Base-by-base conservation (phyloP, 2,797 vertebrate genomes). In the Labroides dimidiatus region DNA sequence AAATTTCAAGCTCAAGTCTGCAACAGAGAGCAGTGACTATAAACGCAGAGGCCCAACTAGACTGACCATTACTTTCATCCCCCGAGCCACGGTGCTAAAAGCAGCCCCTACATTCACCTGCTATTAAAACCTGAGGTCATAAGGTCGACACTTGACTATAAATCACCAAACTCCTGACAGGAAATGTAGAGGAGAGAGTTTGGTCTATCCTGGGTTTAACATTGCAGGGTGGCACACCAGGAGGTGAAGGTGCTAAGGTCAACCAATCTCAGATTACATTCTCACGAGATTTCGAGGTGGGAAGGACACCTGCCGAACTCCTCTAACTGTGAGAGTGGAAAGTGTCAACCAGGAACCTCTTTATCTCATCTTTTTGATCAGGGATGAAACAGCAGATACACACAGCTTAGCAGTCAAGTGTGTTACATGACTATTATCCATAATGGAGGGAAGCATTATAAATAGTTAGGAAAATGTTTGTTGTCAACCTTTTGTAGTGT, bases 181-280 rank as follows among this genome's bases (percentile, higher is more conserved):
- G 43, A 78, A 64, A 65, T 69, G 58, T 4, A 76, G 41, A 77
- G 30, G 56, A 63, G 57, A 33, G 20, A 56, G 45, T 58, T 69
- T 17, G 62, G 36, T 69, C 51, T 39, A 56, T 56, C 20, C 19
- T 16, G 24, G 75, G 81, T 80, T 76, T 82, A 72, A 55, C 10
- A 10, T 87, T 87, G 82, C 87, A 70, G 13, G 45, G 63, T 49
- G 64, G 41, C 70, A 84, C 77, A 58, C 51, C 3, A 49, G 53
- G 55, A 64, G 78, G 82, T 7, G 42, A 61, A 72, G 71, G 80
- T 75, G 71, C 41, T 36, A 67, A 82, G 79, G 89, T 90, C 69
- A 43, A 67, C 42, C 33, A 4, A 55, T 77, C 82, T 92, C 84
- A 49, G 7, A 4, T 90, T 87, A 69, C 79, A 4, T 88, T 89